Evolutionary conservation across 2,797 vertebrate species (phyloP), one percentile per base, ranked within the genome.

Genomic region (Pterois miles): DNA sequence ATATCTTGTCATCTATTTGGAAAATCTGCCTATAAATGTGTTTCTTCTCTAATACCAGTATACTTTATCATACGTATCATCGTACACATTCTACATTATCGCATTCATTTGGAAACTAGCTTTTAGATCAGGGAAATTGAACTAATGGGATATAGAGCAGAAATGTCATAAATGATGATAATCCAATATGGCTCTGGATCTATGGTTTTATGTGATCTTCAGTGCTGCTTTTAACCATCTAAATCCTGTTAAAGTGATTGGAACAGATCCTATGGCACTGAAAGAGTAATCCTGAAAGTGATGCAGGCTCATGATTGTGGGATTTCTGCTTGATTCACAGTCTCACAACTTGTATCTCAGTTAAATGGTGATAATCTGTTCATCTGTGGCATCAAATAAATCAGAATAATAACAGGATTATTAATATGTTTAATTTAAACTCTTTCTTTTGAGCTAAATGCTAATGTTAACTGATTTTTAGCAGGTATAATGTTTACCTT

Each of bases 231-330:
- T 87, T 76, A 75, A 80, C 69, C 33, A 62, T 76, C 62, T 84
- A 74, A 89, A 85, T 80, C 78, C 76, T 66, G 78, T 87, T 72
- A 80, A 43, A 78, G 54, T 53, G 43, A 84, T 89, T 68, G 57
- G 33, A 46, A 67, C 57, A 40, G 72, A 79, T 82, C 62, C 23
- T 71, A 14, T 29, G 16, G 13, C 52, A 22, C 13, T 64, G 64
- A 82, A 75, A 76, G 76, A 65, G 68, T 90, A 71, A 86, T 81
- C 85, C 73, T 38, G 34, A 58, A 64, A 76, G 60, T 76, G 57
- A 85, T 50, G 25, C 40, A n/a, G 53, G 46, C 66, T 71, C 16
- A 65, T 40, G 46, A 68, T 62, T 31, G 38, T 57, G n/a, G 72
- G 67, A 68, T 81, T 79, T 68, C 29, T 76, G 64, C 20, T 58